Base-by-base conservation (phyloP, 2,888 invertebrate species). In the Ophion slaviceki region DNA sequence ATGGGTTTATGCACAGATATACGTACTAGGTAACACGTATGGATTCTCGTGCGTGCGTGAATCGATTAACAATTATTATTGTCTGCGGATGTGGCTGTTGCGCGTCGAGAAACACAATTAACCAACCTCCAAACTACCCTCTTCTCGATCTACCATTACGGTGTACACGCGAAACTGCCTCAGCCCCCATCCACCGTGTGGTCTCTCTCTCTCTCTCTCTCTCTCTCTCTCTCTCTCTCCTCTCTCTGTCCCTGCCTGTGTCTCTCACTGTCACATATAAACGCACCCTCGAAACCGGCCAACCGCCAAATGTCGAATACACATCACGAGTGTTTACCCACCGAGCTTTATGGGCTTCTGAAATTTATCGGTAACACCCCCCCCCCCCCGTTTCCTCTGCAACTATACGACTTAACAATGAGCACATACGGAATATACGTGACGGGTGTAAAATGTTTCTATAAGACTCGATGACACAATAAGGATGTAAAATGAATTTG, bases 61-160 rank as follows among this genome's bases (percentile, higher is more conserved):
- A 89, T 89, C 89, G 88, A 89, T 90, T 88, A 89, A 88, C 88
- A 89, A 89, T 88, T 87, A 89, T 90, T 88, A 88, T 87, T 89
- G 86, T 87, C 86, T 85, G 87, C 87, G 86, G 86, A 88, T 88
- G 88, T 88, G 87, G 87, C 87, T 87, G 88, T 86, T 88, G 84
- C 86, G 82, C 86, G 83, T 87, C 84, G 87, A 86, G 87, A 87
- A 88, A 87, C 86, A 84, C 87, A 87, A 88, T 88, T 88, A 87
- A 87, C 86, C 83, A 83, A 64, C 47, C 80, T 77, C 83, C 80
- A 83, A 86, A 86, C 82, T 78, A 80, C 80, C 68, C 75, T 66
- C 79, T 59, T 53, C 57, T 61, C 62, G 53, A 72, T 72, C 57
- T 57, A 59, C 66, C 80, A 64, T 71, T 71, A 70, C 62, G 32